Percentiles rank a stretch among this genome's conserved stretches.
Conservation (phyloP, 2,113 vertebrate genomes). For the Hippoglossus stenolepis region DNA sequence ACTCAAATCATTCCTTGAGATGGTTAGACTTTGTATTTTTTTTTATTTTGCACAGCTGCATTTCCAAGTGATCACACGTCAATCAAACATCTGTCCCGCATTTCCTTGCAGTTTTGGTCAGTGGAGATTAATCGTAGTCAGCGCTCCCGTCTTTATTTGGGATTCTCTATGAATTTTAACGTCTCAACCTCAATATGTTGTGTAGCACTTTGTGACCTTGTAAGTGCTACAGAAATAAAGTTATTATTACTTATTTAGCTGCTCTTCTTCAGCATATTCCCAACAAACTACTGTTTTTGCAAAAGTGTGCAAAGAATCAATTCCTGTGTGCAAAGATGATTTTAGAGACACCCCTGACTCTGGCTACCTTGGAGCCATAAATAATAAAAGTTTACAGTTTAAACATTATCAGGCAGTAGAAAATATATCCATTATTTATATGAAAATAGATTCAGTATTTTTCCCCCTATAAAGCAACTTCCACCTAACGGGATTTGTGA, state of each 20-base stretch:
- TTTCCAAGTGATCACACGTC: not conserved
- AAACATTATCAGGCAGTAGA: not conserved
- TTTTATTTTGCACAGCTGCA: not conserved
- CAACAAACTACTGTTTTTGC: no score
- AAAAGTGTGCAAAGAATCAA: not conserved
- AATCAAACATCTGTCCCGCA: not conserved
- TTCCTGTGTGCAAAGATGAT: not conserved
- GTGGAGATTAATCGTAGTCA: not conserved
- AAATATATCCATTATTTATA: conserved; percentile 11
- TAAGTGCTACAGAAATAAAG: no score
- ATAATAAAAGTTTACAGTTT: not conserved
- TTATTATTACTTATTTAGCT: no score
- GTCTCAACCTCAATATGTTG: no score
- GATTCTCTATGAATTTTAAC: no score
- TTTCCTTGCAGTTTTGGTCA: not conserved
- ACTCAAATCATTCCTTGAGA: conserved; percentile 15
- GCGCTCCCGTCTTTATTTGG: not conserved
- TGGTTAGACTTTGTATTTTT: not conserved
- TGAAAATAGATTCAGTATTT: not conserved
- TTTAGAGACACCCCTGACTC: not conserved
- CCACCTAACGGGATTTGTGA: conserved; percentile 16
- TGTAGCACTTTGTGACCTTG: no score
- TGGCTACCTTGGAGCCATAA: not conserved
- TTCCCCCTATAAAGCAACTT: conserved; percentile 1
- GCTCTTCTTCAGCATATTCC: no score